Evolutionary conservation across 2,888 invertebrate genomes (phyloP).

Genomic region (Lacanobia oleracea): DNA sequence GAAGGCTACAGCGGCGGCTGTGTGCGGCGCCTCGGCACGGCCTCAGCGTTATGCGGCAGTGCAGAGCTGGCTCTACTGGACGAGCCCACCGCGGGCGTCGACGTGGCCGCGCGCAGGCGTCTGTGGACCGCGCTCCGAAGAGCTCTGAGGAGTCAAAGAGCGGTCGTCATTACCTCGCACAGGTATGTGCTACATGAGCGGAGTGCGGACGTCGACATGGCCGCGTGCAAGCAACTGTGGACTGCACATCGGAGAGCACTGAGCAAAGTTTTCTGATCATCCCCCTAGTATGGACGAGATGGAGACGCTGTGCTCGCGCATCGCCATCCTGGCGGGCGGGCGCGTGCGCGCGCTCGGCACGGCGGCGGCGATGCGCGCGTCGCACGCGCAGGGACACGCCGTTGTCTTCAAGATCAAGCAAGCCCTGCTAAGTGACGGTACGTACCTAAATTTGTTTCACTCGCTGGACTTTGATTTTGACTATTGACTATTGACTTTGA

Average conservation of each 20-base stretch:
- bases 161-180: slow-evolving; percentile 89
- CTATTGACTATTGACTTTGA: no score
- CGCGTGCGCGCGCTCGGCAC: slow-evolving; percentile 93
- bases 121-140: slow-evolving; percentile 92
- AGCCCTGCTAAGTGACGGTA: slow-evolving; percentile 56
- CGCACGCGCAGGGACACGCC: slow-evolving; percentile 92
- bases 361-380: slow-evolving; percentile 93
- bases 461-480: no score
- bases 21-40: slow-evolving; percentile 90
- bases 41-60: slow-evolving; percentile 78
- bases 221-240: no score
- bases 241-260: no score
- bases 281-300: slow-evolving; percentile 95
- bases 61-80: slow-evolving; percentile 93
- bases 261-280: neutral
- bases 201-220: neutral
- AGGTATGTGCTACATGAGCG: slow-evolving; percentile 20
- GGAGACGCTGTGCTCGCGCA: slow-evolving; percentile 94
- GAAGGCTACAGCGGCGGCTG: slow-evolving; percentile 93
- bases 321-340: slow-evolving; percentile 95
- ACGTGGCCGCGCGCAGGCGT: slow-evolving; percentile 92
- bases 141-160: slow-evolving; percentile 84
- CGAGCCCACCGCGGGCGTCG: slow-evolving; percentile 94
- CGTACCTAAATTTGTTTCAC: neutral
- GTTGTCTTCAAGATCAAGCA: slow-evolving; percentile 75